Evolutionary conservation across 2,113 vertebrate species (phyloP), one percentile per base, ranked within the genome.

Genomic region (Syrrhaptes paradoxus): DNA sequence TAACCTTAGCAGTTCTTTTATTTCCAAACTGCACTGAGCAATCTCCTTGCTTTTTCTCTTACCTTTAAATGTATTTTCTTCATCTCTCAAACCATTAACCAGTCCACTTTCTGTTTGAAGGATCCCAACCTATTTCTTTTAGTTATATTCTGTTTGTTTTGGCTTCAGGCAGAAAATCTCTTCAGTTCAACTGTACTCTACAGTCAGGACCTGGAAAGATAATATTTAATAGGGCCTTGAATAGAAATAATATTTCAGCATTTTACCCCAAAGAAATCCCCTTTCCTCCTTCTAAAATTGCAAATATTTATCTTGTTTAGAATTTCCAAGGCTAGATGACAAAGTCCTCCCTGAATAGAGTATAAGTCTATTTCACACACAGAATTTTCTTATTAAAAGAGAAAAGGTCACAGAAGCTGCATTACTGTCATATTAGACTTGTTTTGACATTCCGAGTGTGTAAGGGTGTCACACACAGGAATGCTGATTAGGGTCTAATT

Each of bases 391-490:
- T 66, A 92, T 85, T 92, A 85, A 61, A 81, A 79, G 41, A 92
- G 57, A 94, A 96, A 97, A 96, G 94, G 93, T 93, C 91, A 94
- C 62, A 79, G 89, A 49, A 85, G 32, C 54, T 36, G 28, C n/a
- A 18, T 75, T 88, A 15, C 34, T 89, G 36, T 49, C 84, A 17
- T 8, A 13, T 31, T 22, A 54, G 31, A 91, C 32, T 17, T 65
- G 38, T 22, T 95, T 85, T 94, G 86, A 41, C 70, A 61, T 72
- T 84, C 73, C 61, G n/a, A 9, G 55, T n/a, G 34, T 43, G 2
- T 19, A 14, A 63, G 29, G 20, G 41, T 62, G 31, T 54, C 75
- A 71, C 46, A 32, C n/a, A 18, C 1, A 59, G 20, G 55, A 71
- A 86, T 59, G 63, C 16, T 86, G 72, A 58, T 77, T 43, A 85